Percentiles rank a stretch among this genome's conserved stretches.
These are phyloP conservation scores for Homarus americanus DNA, from an alignment of 1,140 invertebrate genomes.

Conservation along the genomic window DNA sequence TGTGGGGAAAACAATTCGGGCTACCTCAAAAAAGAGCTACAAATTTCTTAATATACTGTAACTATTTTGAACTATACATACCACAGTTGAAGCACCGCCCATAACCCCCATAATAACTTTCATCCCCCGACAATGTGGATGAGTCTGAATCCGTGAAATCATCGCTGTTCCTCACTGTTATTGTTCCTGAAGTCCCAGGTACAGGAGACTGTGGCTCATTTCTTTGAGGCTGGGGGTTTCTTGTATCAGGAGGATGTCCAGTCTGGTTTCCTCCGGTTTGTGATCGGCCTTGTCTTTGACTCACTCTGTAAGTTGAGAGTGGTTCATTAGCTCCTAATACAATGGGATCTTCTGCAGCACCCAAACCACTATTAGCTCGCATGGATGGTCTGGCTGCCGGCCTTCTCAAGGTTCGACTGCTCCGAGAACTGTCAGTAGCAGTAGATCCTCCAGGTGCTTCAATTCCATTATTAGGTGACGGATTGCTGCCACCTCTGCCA, in stretches of 20 bases:
- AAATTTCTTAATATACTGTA: too few relatives aligned
- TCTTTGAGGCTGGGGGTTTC: neutral
- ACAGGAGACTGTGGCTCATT: neutral
- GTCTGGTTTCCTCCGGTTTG: neutral
- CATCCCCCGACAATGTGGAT: constrained; percentile 64
- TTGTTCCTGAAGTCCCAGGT: neutral
- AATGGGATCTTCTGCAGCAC: neutral
- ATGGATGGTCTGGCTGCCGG: neutral
- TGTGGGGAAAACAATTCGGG: too few relatives aligned
- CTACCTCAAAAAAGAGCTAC: too few relatives aligned
- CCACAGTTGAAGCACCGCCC: constrained; percentile 68
- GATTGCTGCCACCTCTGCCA: neutral
- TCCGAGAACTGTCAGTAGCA: neutral
- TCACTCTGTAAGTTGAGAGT: constrained; percentile 45
- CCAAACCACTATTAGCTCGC: constrained; percentile 2
- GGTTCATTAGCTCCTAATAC: constrained; percentile 12
- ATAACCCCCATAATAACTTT: constrained; percentile 70
- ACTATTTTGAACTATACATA: constrained; percentile 46
- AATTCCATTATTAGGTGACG: neutral
- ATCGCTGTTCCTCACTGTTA: neutral
- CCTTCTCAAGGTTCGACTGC: neutral
- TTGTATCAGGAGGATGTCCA: neutral
- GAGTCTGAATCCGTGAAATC: constrained; percentile 30
- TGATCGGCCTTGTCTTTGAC: neutral
- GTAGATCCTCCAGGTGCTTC: neutral